Conservation (phyloP, 2,113 vertebrate species). For the Urocynchramus pylzowi region DNA sequence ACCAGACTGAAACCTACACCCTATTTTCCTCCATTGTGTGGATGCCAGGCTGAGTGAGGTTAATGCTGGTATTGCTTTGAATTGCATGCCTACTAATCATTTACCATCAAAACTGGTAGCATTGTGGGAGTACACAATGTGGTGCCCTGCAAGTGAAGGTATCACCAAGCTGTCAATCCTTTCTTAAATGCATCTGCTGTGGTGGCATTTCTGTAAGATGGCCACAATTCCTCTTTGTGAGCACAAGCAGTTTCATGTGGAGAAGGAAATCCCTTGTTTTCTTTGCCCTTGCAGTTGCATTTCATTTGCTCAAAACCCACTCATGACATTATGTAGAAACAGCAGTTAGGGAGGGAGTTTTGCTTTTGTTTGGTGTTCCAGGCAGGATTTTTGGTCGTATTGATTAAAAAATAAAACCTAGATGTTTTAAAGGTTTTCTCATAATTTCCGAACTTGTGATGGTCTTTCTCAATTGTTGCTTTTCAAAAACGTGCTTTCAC, state of each 20-base stretch:
- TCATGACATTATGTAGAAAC: not conserved
- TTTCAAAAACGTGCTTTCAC: not conserved
- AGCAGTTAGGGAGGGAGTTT: not conserved
- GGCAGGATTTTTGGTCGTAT: not conserved
- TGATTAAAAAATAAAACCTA: not conserved
- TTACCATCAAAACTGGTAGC: not conserved
- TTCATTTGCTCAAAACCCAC: not conserved
- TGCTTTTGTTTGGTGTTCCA: not conserved
- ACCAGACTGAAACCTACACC: not conserved
- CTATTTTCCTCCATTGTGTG: not conserved
- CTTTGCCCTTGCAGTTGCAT: not conserved
- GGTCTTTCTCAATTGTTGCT: fast-evolving
- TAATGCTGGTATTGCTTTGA: not conserved
- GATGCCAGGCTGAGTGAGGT: not conserved
- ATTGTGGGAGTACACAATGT: not conserved
- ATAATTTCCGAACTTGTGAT: not conserved
- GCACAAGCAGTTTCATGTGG: not conserved
- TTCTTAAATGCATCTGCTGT: not conserved
- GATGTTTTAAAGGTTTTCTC: not conserved
- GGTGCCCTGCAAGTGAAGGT: not conserved
- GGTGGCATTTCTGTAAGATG: not conserved
- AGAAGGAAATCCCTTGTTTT: not conserved
- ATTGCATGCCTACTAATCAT: not conserved
- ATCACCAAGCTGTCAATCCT: not conserved
- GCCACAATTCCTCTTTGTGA: not conserved